Conservation (phyloP, 2,113 vertebrate genomes). For the Nannobrachium achirus region DNA sequence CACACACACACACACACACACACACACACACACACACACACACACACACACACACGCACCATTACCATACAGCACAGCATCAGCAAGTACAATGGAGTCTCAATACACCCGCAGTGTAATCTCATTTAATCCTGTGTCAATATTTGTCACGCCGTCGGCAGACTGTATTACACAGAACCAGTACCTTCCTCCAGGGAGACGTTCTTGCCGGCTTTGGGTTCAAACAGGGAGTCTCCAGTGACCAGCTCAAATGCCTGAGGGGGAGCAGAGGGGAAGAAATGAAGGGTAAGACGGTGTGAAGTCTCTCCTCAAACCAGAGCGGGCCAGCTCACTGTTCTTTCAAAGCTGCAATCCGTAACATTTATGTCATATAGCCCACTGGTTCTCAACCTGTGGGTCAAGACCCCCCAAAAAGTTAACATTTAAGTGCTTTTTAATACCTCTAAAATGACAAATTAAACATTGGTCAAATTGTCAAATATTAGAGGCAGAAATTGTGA, state of each 20-base stretch:
- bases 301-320: too few relatives aligned
- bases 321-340: too few relatives aligned
- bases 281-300: too few relatives aligned
- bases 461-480: too few relatives aligned
- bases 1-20: constrained; percentile 11
- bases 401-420: too few relatives aligned
- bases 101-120: constrained; percentile 21
- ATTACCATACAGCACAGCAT: constrained; percentile 1
- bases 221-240: constrained; percentile 84
- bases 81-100: constrained; percentile 2
- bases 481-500: too few relatives aligned
- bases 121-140: constrained; percentile 16
- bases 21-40: neutral
- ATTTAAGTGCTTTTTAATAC: too few relatives aligned
- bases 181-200: constrained; percentile 87
- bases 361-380: too few relatives aligned
- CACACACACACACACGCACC: constrained; percentile 5
- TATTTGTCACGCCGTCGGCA: constrained; percentile 2
- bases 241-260: constrained; percentile 86
- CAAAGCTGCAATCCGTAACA: too few relatives aligned
- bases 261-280: constrained; percentile 23
- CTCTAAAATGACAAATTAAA: too few relatives aligned
- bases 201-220: constrained; percentile 80
- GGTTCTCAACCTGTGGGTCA: too few relatives aligned
- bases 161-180: constrained; percentile 67